These are phyloP conservation scores for Silvanus unidentatus DNA, from an alignment of 2,888 invertebrate genomes.

Conservation along the genomic window DNA sequence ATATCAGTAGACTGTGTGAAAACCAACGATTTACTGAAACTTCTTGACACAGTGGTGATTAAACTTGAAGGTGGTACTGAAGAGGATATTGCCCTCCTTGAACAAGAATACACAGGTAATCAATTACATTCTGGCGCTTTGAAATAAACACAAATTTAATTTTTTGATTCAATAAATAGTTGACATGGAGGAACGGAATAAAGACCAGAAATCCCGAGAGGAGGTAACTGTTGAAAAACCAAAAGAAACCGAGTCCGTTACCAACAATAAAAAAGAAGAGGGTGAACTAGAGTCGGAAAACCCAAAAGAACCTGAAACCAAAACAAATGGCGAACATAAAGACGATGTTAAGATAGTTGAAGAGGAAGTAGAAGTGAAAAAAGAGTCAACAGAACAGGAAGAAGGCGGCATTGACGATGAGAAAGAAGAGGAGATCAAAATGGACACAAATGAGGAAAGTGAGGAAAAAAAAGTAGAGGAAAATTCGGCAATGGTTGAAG, in stretches of 20 bases:
- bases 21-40: conserved; percentile 71
- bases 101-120: conserved; percentile 54
- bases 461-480: conserved; percentile 43
- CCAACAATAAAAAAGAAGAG: conserved; percentile 30
- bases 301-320: conserved; percentile 21
- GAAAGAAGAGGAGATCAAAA: conserved; percentile 40
- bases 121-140: too few relatives aligned
- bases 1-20: conserved; percentile 83
- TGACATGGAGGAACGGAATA: conserved; percentile 36
- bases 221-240: conserved; percentile 28
- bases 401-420: conserved; percentile 35
- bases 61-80: conserved; percentile 90
- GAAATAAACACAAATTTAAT: not conserved
- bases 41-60: conserved; percentile 94
- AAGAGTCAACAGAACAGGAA: conserved; percentile 33
- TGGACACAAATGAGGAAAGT: conserved; percentile 47
- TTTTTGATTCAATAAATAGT: conserved; percentile 1
- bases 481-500: conserved; percentile 44
- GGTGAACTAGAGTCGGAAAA: conserved; percentile 36
- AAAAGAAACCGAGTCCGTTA: conserved; percentile 33
- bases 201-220: conserved; percentile 34
- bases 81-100: conserved; percentile 81
- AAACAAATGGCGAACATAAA: conserved; percentile 20
- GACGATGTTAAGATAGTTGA: conserved; percentile 6
- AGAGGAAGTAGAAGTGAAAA: conserved; percentile 15